A percentile compares a stretch with the other conserved stretches of the same genome.
Conservation (phyloP, 1,140 invertebrate species). For the Kradibia gibbosae region DNA sequence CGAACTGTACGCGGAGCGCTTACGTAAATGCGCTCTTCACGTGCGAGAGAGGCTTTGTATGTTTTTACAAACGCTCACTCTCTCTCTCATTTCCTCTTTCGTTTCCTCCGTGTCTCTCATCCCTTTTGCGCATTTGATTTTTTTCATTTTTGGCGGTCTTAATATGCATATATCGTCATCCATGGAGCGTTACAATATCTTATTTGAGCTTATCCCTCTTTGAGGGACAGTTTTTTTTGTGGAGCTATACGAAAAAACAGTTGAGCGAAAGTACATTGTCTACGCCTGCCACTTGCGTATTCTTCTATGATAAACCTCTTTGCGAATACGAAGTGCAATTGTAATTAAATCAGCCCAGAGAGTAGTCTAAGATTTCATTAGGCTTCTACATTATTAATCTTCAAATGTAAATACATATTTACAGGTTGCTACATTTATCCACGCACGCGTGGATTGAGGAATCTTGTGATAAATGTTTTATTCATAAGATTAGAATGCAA, state of each 20-base stretch:
- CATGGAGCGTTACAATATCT: conserved; percentile 40
- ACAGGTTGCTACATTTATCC: neutral
- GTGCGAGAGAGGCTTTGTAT: conserved; percentile 40
- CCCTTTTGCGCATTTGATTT: neutral
- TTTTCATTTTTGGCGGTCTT: neutral
- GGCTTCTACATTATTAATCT: neutral
- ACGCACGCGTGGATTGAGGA: neutral
- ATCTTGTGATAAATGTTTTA: too few relatives aligned
- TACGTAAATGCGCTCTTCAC: conserved; percentile 45
- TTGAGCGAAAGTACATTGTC: neutral
- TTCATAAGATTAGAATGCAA: too few relatives aligned
- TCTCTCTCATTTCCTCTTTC: neutral
- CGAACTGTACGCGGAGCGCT: conserved; percentile 46
- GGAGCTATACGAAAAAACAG: neutral
- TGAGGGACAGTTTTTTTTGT: neutral
- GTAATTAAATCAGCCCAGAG: conserved; percentile 28
- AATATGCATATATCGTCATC: neutral
- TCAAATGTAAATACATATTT: conserved; percentile 22
- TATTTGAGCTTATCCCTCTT: conserved; percentile 46
- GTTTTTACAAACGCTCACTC: conserved; percentile 43
- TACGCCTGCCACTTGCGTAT: conserved; percentile 25
- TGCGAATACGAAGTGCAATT: neutral
- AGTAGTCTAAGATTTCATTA: neutral
- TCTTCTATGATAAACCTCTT: neutral
- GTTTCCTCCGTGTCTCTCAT: neutral